Conservation (phyloP, 1,140 invertebrate genomes). For the Paracyclopina nana region DNA sequence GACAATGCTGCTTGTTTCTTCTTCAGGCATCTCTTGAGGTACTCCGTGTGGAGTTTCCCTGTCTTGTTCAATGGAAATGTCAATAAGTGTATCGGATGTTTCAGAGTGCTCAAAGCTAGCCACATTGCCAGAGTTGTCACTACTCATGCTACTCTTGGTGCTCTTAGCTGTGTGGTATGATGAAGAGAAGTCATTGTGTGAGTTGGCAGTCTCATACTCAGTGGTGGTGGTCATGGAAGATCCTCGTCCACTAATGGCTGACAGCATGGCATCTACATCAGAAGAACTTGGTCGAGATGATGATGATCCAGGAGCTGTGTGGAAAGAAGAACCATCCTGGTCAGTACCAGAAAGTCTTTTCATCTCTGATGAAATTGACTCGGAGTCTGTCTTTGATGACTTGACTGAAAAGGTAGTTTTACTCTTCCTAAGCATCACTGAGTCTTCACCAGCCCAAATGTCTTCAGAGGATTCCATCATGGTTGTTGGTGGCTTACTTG, state of each 20-base stretch:
- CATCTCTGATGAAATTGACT: background rate
- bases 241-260: background rate
- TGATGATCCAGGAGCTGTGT: conserved; percentile 1
- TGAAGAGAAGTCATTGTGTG: background rate
- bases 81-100: background rate
- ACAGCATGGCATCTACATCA: background rate
- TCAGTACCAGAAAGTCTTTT: background rate
- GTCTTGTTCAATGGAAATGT: background rate
- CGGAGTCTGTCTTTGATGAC: background rate
- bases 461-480: background rate
- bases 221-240: background rate
- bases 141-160: background rate
- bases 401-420: background rate
- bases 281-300: background rate
- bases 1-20: no score
- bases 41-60: no score
- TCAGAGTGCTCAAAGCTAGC: background rate
- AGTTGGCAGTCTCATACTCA: background rate
- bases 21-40: no score
- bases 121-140: background rate
- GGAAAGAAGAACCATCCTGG: background rate
- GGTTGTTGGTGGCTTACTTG: background rate
- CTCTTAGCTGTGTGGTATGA: background rate
- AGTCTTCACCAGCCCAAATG: background rate
- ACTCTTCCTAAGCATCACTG: background rate